Evolutionary conservation across 2,888 invertebrate genomes (phyloP).

Genomic region (Alitta virens): DNA sequence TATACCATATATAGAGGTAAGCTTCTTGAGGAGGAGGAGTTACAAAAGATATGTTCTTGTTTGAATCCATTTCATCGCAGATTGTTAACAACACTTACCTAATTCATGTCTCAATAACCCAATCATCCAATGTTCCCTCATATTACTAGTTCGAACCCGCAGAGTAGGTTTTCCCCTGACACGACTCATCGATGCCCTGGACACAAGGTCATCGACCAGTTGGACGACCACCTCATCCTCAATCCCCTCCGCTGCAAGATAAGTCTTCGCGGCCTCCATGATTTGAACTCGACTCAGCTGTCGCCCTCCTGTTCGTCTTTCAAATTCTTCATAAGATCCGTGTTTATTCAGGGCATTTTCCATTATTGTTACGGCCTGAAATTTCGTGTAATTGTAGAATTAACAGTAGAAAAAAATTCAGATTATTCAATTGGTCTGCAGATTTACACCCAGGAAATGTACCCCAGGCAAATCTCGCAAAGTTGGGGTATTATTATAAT

Average conservation of each 20-base stretch:
- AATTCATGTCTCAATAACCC: conserved; percentile 50
- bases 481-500: no score
- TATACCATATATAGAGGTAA: no score
- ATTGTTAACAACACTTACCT: conserved; percentile 33
- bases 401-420: background rate
- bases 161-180: conserved; percentile 44
- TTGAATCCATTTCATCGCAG: no score
- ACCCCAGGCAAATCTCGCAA: no score
- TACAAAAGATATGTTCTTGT: no score
- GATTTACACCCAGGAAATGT: no score
- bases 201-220: conserved; percentile 44
- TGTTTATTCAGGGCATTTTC: conserved; percentile 38
- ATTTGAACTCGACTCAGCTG: conserved; percentile 39
- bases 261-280: conserved; percentile 31
- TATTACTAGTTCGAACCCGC: conserved; percentile 43
- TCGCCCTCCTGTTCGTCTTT: conserved; percentile 43
- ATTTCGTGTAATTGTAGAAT: background rate
- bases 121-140: conserved; percentile 47
- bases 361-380: conserved; percentile 49
- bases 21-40: no score
- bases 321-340: conserved; percentile 48
- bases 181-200: conserved; percentile 47
- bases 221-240: conserved; percentile 20
- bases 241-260: conserved; percentile 30
- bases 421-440: no score